Evolutionary conservation across 2,113 vertebrate species (phyloP).

Genomic region (Hemiprocne comata): DNA sequence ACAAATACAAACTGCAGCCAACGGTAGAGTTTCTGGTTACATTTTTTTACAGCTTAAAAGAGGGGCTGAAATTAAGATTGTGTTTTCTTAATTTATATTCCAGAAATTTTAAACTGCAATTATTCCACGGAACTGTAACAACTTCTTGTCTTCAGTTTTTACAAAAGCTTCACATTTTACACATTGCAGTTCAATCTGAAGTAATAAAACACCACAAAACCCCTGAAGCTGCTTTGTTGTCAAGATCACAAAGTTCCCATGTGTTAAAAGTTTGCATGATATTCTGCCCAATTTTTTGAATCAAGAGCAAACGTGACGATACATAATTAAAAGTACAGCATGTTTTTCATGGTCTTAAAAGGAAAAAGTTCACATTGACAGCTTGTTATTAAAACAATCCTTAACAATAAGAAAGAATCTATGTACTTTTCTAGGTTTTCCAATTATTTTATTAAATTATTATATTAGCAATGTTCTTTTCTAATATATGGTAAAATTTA

Average conservation of each 20-base stretch:
- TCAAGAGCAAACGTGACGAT: background rate
- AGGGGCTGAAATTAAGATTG: background rate
- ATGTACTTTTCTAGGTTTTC: background rate
- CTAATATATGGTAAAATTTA: background rate
- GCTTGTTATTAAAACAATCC: background rate
- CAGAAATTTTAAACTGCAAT: background rate
- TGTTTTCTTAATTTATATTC: background rate
- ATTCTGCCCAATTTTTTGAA: background rate
- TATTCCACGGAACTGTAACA: constrained; percentile 1
- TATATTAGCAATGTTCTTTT: background rate
- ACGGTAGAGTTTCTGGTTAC: background rate
- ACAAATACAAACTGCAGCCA: constrained; percentile 24
- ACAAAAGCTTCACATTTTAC: constrained; percentile 25
- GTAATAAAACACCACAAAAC: background rate
- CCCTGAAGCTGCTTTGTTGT: background rate
- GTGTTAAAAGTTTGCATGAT: background rate
- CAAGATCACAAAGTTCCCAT: constrained; percentile 10
- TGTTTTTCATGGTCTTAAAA: background rate
- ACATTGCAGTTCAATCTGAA: background rate
- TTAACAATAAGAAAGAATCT: background rate
- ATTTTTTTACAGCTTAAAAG: constrained; percentile 13
- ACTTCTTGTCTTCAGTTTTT: constrained; percentile 24
- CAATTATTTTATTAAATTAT: background rate
- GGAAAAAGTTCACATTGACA: background rate
- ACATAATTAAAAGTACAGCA: background rate